Conservation (phyloP, 2,888 invertebrate genomes). For the Biston stratarius region DNA sequence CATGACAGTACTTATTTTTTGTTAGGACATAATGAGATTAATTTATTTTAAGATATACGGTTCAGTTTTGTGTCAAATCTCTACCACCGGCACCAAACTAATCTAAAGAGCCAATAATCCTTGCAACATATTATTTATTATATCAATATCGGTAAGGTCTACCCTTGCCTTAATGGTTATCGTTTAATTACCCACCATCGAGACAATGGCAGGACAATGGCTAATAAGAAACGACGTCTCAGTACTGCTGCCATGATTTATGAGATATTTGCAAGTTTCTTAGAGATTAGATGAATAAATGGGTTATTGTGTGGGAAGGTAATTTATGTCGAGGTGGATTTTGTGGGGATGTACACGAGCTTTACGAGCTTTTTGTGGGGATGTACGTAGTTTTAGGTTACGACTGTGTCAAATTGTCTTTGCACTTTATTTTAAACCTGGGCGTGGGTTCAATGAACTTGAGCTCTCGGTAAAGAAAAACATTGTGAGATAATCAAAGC, state of each 20-base stretch:
- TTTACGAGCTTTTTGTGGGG: slow-evolving; percentile 20
- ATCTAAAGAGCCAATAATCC: slow-evolving; percentile 65
- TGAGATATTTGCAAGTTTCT: slow-evolving; percentile 71
- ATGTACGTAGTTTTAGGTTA: slow-evolving; percentile 27
- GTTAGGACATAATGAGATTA: not conserved
- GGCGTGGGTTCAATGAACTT: too few species aligned
- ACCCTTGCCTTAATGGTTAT: slow-evolving; percentile 79
- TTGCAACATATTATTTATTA: slow-evolving; percentile 75
- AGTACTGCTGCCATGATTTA: slow-evolving; percentile 79
- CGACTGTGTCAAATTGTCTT: not conserved
- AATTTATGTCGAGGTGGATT: slow-evolving; percentile 48
- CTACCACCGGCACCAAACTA: slow-evolving; percentile 2
- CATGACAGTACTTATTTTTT: not conserved
- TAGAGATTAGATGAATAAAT: slow-evolving; percentile 72
- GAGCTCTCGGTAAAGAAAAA: too few species aligned
- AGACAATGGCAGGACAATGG: slow-evolving; percentile 78
- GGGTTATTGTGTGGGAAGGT: slow-evolving; percentile 59
- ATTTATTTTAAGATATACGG: not conserved
- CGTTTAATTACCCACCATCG: slow-evolving; percentile 81
- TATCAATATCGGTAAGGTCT: slow-evolving; percentile 80
- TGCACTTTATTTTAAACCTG: not conserved
- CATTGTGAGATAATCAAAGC: too few species aligned
- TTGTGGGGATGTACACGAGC: slow-evolving; percentile 29
- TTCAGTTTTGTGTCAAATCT: not conserved
- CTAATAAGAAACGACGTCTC: slow-evolving; percentile 80